Conservation (phyloP, 2,888 invertebrate species). For the Dicroscelio sp. region DNA sequence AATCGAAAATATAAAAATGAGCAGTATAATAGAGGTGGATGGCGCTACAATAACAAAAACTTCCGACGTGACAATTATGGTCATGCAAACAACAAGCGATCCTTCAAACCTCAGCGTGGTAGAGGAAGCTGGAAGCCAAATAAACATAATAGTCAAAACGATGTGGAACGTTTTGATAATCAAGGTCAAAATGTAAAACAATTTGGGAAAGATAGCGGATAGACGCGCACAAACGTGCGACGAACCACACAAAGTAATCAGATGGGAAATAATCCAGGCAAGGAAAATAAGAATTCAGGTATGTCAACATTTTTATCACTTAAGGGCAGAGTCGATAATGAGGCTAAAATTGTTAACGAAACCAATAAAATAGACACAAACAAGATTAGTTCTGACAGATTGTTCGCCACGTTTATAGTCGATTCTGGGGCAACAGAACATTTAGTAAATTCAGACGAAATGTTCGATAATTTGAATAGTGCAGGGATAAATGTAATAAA, state of each 20-base stretch:
- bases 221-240: neutral
- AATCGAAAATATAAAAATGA: neutral
- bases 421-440: conserved; percentile 77
- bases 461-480: conserved; percentile 72
- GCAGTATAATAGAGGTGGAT: neutral
- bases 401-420: neutral
- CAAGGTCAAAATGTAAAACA: neutral
- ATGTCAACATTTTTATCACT: neutral
- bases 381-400: neutral
- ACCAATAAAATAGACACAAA: neutral
- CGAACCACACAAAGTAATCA: neutral
- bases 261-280: neutral
- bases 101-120: neutral
- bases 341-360: neutral
- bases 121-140: neutral
- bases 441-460: conserved; percentile 76
- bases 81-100: neutral
- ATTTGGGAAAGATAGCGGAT: neutral
- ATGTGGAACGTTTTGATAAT: neutral
- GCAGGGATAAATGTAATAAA: conserved; percentile 69
- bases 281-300: neutral
- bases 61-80: neutral
- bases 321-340: neutral
- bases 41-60: neutral
- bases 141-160: neutral